Evolutionary conservation across 2,888 invertebrate genomes (phyloP), one percentile per base, ranked within the genome.

Genomic region (Pyrgus malvae): DNA sequence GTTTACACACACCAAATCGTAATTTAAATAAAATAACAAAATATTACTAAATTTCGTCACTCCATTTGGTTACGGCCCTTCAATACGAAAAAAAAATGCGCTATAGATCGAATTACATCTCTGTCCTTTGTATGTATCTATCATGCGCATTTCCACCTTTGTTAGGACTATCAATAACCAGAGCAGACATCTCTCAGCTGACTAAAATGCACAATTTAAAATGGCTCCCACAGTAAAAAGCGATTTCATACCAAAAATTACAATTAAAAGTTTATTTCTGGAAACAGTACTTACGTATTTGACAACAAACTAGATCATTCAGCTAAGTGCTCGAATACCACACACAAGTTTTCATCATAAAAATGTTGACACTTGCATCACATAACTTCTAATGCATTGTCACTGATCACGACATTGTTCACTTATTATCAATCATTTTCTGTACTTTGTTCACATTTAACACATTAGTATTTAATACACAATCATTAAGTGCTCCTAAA

Each of bases 61-160:
- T n/a, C n/a, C n/a, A n/a, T n/a, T n/a, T n/a, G n/a, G n/a, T n/a
- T n/a, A n/a, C n/a, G n/a, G n/a, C n/a, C n/a, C n/a, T n/a, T n/a
- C n/a, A n/a, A n/a, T n/a, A n/a, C n/a, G n/a, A n/a, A n/a, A n/a
- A n/a, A n/a, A n/a, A n/a, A n/a, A n/a, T n/a, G n/a, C n/a, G n/a
- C n/a, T n/a, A n/a, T n/a, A 33, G 50, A 37, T 41, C 23, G 31
- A 49, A 44, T 37, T 38, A 25, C 46, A 50, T 38, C 49, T 49
- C 48, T 49, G 40, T 21, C 37, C 56, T 37, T 17, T 49, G 55
- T 56, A 57, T 56, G 56, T 55, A 60, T 57, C 57, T 63, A 66
- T 59, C 70, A 70, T 71, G 71, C 70, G 71, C 70, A 65, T 64
- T 65, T 64, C 55, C 59, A 66, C 61, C 62, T 60, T 63, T 59